Evolutionary conservation across 2,888 invertebrate species (phyloP).

Genomic region (Cantharis rustica): DNA sequence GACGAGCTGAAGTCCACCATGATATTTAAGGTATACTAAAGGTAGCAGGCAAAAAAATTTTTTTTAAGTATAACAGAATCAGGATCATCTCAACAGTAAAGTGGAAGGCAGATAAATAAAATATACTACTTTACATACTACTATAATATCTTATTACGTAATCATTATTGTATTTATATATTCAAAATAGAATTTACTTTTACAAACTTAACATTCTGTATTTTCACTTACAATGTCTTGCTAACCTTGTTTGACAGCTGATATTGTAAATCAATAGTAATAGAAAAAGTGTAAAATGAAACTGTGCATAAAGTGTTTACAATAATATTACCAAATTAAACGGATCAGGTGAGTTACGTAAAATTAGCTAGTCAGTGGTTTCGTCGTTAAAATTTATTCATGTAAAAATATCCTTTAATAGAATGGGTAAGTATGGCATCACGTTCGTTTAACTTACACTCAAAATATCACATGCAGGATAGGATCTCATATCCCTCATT

Average conservation of each 20-base stretch:
- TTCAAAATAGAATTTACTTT: background rate
- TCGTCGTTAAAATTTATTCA: slow-evolving; percentile 4
- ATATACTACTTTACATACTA: too few relatives aligned
- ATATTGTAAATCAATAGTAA: background rate
- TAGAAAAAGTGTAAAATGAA: background rate
- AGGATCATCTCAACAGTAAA: background rate
- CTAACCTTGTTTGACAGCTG: background rate
- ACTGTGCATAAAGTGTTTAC: slow-evolving; percentile 1
- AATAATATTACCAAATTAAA: slow-evolving; percentile 2
- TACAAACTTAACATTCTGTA: background rate
- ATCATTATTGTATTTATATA: too few relatives aligned
- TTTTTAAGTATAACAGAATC: too few relatives aligned
- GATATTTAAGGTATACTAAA: too few relatives aligned
- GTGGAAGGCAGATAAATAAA: background rate
- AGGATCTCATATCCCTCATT: slow-evolving; percentile 36
- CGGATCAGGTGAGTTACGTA: slow-evolving; percentile 12
- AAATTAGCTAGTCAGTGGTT: slow-evolving; percentile 1
- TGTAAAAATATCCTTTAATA: slow-evolving; percentile 16
- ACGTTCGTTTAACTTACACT: slow-evolving; percentile 34
- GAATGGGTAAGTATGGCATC: slow-evolving; percentile 22
- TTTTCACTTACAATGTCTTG: background rate
- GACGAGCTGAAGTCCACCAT: too few relatives aligned
- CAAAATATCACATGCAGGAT: slow-evolving; percentile 34
- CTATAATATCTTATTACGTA: too few relatives aligned
- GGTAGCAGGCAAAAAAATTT: too few relatives aligned